These are phyloP conservation scores for Helicoverpa armigera DNA, from an alignment of 1,140 invertebrate genomes.

Conservation along the genomic window DNA sequence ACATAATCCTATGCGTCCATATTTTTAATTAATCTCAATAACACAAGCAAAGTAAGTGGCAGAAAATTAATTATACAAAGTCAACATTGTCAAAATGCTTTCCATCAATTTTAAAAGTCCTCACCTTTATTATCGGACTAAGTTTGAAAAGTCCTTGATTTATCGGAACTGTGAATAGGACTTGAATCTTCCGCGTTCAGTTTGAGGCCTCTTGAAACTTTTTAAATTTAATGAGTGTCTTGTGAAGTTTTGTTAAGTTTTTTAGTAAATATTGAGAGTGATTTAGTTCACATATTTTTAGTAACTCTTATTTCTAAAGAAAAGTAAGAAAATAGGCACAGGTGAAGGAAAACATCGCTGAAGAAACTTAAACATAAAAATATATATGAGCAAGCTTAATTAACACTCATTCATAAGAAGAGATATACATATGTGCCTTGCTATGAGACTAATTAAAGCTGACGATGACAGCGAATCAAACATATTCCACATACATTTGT, in stretches of 20 bases:
- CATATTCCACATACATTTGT: too few species aligned
- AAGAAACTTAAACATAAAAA: too few species aligned
- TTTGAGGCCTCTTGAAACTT: not conserved
- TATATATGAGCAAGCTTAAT: too few species aligned
- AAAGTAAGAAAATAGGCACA: too few species aligned
- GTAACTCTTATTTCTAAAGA: too few species aligned
- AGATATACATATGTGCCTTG: too few species aligned
- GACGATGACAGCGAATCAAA: too few species aligned
- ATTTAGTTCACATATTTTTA: too few species aligned
- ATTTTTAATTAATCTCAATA: not conserved
- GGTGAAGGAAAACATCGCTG: too few species aligned
- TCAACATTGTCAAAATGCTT: not conserved
- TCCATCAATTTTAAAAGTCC: not conserved
- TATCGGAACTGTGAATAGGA: constrained; percentile 1
- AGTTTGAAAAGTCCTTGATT: constrained; percentile 4
- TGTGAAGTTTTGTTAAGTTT: not conserved
- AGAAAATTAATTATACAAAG: not conserved
- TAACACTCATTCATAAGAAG: too few species aligned
- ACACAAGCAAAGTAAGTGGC: not conserved
- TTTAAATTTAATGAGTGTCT: not conserved
- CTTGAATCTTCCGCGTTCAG: not conserved
- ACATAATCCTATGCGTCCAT: too few species aligned
- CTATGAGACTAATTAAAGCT: too few species aligned
- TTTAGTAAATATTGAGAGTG: not conserved
- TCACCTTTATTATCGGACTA: not conserved